Conservation (phyloP, 2,888 invertebrate genomes). For the Pomacea canaliculata region DNA sequence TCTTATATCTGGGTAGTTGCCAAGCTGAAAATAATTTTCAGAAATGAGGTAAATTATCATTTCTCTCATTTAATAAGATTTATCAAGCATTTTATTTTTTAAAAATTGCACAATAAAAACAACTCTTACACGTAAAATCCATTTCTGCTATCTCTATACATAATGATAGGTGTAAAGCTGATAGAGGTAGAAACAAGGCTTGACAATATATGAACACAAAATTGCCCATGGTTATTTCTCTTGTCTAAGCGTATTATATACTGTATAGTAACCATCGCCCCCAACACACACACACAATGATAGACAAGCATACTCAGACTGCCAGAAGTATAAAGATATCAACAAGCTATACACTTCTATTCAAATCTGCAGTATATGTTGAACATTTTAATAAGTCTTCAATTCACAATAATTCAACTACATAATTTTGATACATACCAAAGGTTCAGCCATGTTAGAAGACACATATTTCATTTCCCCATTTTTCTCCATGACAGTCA, state of each 20-base stretch:
- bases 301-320: neutral
- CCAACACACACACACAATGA: too few relatives aligned
- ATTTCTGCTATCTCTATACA: too few relatives aligned
- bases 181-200: too few relatives aligned
- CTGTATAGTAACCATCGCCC: too few relatives aligned
- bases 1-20: conserved; percentile 49
- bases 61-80: too few relatives aligned
- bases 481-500: conserved; percentile 58
- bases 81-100: too few relatives aligned
- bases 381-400: neutral
- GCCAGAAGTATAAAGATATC: neutral
- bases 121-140: too few relatives aligned
- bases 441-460: neutral
- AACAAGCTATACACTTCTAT: neutral
- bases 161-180: too few relatives aligned
- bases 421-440: neutral
- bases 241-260: too few relatives aligned
- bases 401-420: neutral
- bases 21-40: conserved; percentile 33
- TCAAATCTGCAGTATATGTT: neutral
- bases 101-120: too few relatives aligned
- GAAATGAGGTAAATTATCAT: neutral
- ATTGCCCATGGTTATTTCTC: too few relatives aligned
- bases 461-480: conserved; percentile 46
- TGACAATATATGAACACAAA: too few relatives aligned